Conservation (phyloP, 2,113 vertebrate genomes). For the Epinephelus moara region DNA sequence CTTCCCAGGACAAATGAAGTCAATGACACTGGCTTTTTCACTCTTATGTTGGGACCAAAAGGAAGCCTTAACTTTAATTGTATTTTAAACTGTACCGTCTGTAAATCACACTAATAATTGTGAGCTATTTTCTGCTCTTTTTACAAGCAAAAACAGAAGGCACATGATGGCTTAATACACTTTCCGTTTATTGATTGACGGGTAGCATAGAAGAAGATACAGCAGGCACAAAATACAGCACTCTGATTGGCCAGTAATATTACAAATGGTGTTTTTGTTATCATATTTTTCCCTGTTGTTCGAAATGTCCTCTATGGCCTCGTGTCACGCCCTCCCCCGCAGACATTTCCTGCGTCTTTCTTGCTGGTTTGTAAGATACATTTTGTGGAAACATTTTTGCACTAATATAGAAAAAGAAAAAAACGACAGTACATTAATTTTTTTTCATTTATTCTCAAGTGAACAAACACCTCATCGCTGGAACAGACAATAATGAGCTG, state of each 20-base stretch:
- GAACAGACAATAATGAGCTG: conserved; percentile 47
- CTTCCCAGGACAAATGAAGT: background rate
- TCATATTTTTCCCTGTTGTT: conserved; percentile 11
- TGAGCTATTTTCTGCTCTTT: background rate
- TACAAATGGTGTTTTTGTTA: conserved; percentile 54
- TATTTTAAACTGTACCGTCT: background rate
- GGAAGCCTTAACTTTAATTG: background rate
- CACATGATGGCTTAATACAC: conserved; percentile 28
- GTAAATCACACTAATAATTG: conserved; percentile 22
- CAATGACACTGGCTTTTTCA: background rate
- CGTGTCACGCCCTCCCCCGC: background rate
- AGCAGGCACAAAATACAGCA: conserved; percentile 81
- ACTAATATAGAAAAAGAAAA: conserved; percentile 65
- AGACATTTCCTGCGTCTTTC: conserved; percentile 40
- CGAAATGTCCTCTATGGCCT: conserved; percentile 41
- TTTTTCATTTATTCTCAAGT: conserved; percentile 31
- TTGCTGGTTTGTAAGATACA: conserved; percentile 66
- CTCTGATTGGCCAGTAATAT: conserved; percentile 72
- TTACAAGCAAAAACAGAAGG: background rate
- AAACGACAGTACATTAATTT: conserved; percentile 61
- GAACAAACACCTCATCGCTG: conserved; percentile 68
- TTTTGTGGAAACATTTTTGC: conserved; percentile 53
- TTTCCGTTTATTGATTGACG: conserved; percentile 79
- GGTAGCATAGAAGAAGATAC: conserved; percentile 76
- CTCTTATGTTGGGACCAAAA: background rate